Percentiles rank a stretch among this genome's conserved stretches.
phyloP scores from a whole-genome alignment of 2,113 vertebrate species.

The Zootoca vivipara region DNA sequence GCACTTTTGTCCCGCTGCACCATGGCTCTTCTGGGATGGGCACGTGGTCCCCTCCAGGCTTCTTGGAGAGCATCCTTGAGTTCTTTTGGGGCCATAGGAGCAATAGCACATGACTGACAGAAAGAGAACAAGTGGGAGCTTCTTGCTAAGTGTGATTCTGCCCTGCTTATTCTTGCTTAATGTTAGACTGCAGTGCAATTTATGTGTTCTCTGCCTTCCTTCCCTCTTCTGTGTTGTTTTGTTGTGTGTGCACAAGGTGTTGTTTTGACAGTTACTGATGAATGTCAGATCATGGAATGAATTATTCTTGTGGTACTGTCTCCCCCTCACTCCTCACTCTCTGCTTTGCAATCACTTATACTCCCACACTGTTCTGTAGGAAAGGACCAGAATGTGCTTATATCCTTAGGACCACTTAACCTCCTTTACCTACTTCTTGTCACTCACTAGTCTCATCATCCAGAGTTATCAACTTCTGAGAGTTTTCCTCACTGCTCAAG shows the following conservation, averaged over 20 bases:
- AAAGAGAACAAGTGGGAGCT: background rate
- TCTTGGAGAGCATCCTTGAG: background rate
- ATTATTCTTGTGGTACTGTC: conserved; percentile 46
- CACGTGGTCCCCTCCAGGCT: background rate
- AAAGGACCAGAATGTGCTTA: conserved; percentile 49
- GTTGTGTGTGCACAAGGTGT: background rate
- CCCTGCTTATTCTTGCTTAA: background rate
- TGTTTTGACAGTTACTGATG: conserved; percentile 13
- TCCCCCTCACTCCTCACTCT: conserved; percentile 38
- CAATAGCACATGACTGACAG: background rate
- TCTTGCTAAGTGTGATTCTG: background rate
- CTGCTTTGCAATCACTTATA: conserved; percentile 36
- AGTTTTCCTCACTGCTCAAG: background rate
- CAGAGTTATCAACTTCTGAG: background rate
- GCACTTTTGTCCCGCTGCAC: background rate
- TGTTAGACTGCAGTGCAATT: background rate
- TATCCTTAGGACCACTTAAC: conserved; percentile 45
- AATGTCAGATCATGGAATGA: conserved; percentile 30
- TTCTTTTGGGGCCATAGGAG: background rate
- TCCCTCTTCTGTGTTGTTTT: background rate
- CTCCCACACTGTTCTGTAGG: conserved; percentile 53
- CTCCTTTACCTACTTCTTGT: conserved; percentile 9
- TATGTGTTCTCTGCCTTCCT: background rate
- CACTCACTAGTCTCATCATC: background rate
- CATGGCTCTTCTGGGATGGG: background rate